Evolutionary conservation across 35 echinoderm and acorn worm genomes (phyloP).

Genomic region (Nesometra sesokonis): DNA sequence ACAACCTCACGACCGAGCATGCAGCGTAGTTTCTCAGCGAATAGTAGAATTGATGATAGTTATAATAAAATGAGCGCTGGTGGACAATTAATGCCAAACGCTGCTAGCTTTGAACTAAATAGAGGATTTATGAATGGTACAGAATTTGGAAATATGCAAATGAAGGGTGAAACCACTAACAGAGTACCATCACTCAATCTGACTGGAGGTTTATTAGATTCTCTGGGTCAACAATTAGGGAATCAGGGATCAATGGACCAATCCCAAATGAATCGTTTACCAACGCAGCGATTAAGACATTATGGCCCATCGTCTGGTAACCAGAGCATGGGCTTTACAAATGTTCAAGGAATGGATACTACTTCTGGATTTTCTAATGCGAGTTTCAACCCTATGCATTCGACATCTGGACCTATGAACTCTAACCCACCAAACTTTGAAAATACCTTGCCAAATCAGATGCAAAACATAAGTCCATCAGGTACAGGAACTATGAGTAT

Average conservation of each 20-base stretch:
- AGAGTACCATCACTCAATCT: background rate
- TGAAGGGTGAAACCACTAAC: background rate
- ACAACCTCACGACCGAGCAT: background rate
- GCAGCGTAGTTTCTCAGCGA: background rate
- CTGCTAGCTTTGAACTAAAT: background rate
- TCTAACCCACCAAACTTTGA: background rate
- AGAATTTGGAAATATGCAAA: background rate
- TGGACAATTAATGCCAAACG: background rate
- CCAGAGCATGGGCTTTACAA: background rate
- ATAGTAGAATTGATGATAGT: background rate
- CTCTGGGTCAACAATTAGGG: background rate
- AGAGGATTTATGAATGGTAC: background rate
- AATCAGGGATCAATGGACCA: background rate
- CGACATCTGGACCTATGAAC: background rate
- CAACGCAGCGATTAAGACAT: background rate
- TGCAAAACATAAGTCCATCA: background rate
- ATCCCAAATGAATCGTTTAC: background rate
- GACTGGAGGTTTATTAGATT: background rate
- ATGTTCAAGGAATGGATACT: background rate
- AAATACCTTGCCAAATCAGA: background rate
- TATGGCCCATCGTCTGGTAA: background rate
- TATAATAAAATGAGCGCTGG: background rate
- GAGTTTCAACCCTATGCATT: background rate
- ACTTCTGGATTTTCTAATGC: background rate
- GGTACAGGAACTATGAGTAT: background rate